A percentile compares a stretch with the other conserved stretches of the same genome.
phyloP scores from a whole-genome alignment of 1,140 invertebrate genomes.

The Drosophila pseudoananassae region DNA sequence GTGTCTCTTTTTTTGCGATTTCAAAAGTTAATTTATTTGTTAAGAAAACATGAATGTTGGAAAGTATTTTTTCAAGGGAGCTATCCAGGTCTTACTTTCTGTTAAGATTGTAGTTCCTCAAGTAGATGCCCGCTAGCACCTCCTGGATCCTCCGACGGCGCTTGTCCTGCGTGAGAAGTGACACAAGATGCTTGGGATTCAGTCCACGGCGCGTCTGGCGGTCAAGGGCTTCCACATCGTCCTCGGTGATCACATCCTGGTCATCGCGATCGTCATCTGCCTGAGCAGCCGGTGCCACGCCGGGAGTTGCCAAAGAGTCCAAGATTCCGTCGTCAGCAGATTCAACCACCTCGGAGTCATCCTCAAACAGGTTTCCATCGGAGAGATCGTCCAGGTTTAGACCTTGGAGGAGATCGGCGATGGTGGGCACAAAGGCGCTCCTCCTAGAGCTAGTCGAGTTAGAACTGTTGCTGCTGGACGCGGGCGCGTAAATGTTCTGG shows the following conservation, averaged over 20 bases:
- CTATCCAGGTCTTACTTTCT: constrained; percentile 48
- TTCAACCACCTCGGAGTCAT: constrained; percentile 49
- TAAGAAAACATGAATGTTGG: too few relatives aligned
- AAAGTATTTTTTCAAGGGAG: too few relatives aligned
- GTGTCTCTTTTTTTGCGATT: background rate
- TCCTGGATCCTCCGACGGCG: constrained; percentile 65
- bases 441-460: constrained; percentile 5
- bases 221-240: constrained; percentile 41
- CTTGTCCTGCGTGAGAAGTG: constrained; percentile 61
- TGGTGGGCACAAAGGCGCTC: background rate
- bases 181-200: constrained; percentile 54
- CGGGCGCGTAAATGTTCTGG: constrained; percentile 41
- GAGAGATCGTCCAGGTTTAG: constrained; percentile 32
- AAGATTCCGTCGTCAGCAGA: constrained; percentile 7
- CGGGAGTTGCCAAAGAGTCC: background rate
- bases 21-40: background rate
- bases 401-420: constrained; percentile 48
- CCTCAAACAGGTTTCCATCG: constrained; percentile 37
- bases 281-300: background rate
- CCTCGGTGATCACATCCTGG: constrained; percentile 29
- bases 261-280: constrained; percentile 39
- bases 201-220: constrained; percentile 52
- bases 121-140: constrained; percentile 60
- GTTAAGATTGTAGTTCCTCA: constrained; percentile 66
- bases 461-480: constrained; percentile 1